Evolutionary conservation across 2,797 vertebrate genomes (phyloP).

Genomic region (Crocodylus rhombifer): DNA sequence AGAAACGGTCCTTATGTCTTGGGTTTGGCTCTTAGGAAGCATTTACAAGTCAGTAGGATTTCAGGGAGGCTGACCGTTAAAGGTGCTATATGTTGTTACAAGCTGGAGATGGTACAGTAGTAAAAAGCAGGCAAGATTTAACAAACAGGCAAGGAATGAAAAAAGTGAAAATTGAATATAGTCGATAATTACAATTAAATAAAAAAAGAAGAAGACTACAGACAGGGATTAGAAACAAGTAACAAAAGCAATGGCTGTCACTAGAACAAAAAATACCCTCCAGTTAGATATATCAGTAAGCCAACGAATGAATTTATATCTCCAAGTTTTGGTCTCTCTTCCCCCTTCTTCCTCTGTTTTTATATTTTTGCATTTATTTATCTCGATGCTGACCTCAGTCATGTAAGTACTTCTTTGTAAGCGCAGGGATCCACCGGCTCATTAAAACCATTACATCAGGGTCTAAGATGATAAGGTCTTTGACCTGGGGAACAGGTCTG

Average conservation of each 20-base stretch:
- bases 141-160: background rate
- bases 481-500: background rate
- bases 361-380: background rate
- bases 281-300: rapidly evolving
- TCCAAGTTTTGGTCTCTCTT: background rate
- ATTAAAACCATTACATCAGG: background rate
- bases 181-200: background rate
- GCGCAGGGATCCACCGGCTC: background rate
- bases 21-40: background rate
- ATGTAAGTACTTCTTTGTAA: background rate
- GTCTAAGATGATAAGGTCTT: background rate
- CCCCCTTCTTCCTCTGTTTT: background rate
- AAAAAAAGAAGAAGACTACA: background rate
- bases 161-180: background rate
- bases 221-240: background rate
- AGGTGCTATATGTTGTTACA: background rate
- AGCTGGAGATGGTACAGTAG: background rate
- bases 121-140: background rate
- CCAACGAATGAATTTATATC: background rate
- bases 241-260: background rate
- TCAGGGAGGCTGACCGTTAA: background rate
- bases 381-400: constrained; percentile 1
- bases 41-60: background rate
- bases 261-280: background rate
- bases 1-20: background rate